phyloP scores from a whole-genome alignment of 2,797 vertebrate genomes.

The Potorous gilbertii region DNA sequence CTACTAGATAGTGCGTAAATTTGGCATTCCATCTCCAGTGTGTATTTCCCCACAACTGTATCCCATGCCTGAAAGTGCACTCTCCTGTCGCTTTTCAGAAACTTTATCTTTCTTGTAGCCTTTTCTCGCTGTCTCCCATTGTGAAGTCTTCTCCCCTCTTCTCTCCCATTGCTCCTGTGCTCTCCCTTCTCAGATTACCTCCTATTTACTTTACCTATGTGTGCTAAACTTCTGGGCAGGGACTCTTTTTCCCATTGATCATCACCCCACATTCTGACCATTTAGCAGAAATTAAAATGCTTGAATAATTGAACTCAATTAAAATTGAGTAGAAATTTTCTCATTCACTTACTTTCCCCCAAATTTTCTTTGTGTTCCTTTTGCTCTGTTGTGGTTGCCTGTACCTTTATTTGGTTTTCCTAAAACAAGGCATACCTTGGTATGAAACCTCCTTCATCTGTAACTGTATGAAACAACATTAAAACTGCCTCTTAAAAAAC shows the following conservation, averaged over 20 bases:
- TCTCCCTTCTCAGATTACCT: background rate
- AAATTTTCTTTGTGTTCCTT: constrained; percentile 18
- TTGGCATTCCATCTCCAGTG: background rate
- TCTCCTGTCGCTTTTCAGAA: background rate
- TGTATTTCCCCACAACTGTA: background rate
- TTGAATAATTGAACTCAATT: background rate
- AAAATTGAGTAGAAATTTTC: constrained; percentile 2
- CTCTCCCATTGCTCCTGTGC: background rate
- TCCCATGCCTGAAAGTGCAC: background rate
- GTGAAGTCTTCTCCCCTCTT: background rate
- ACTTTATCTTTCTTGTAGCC: background rate
- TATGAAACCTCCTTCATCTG: background rate
- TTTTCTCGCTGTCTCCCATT: background rate
- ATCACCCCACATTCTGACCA: background rate
- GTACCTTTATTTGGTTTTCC: background rate
- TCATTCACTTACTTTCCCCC: background rate
- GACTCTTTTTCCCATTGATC: background rate
- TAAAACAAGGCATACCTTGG: constrained; percentile 10
- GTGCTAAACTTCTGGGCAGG: background rate
- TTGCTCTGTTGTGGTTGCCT: constrained; percentile 12
- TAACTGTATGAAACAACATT: constrained; percentile 39
- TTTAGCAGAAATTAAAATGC: constrained; percentile 29
- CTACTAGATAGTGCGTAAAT: background rate
- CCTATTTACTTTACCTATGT: background rate
- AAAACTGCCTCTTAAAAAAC: constrained; percentile 34